Evolutionary conservation across 2,888 invertebrate genomes (phyloP), one percentile per base, ranked within the genome.

Genomic region (Spialia ferax): DNA sequence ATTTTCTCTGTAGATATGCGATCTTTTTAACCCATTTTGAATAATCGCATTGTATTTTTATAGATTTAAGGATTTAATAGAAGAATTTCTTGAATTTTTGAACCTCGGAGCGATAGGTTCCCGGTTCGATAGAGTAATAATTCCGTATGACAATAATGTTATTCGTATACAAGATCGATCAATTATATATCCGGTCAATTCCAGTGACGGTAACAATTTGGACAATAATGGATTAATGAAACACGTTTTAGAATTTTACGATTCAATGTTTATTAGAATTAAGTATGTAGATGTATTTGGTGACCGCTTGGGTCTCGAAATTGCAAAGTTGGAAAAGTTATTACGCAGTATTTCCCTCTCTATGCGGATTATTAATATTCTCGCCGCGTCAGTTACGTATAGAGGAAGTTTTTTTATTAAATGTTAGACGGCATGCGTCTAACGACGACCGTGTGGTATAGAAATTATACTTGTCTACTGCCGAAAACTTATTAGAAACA

Each of bases 171-270:
- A 83, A 86, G 76, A 79, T 20, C 63, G 87, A 87, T 87, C 91
- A 89, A 91, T 92, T 91, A 89, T 78, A 73, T 72, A 72, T 76
- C 74, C 86, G 77, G 93, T 93, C 93, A 92, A 92, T 93, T 93
- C 77, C 79, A 73, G 73, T 76, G 84, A 79, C 79, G 75, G 78
- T 82, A 83, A 79, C 79, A 75, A 79, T 81, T 79, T 79, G 77
- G 86, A 87, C 84, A 86, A 88, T 85, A 84, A 85, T 68, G 71
- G 78, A 81, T 57, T 63, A 87, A 88, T 78, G 70, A 74, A 45
- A 50, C 13, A 70, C 77, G 42, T 69, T 72, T 74, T 72, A 77
- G 81, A 81, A 81, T 85, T 85, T 78, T 85, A 85, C 79, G 80
- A 86, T 77, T 86, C 75, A 83, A 79, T 89, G 85, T 89, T 73